phyloP scores from a whole-genome alignment of 2,888 invertebrate species.

The Drosophila recens region DNA sequence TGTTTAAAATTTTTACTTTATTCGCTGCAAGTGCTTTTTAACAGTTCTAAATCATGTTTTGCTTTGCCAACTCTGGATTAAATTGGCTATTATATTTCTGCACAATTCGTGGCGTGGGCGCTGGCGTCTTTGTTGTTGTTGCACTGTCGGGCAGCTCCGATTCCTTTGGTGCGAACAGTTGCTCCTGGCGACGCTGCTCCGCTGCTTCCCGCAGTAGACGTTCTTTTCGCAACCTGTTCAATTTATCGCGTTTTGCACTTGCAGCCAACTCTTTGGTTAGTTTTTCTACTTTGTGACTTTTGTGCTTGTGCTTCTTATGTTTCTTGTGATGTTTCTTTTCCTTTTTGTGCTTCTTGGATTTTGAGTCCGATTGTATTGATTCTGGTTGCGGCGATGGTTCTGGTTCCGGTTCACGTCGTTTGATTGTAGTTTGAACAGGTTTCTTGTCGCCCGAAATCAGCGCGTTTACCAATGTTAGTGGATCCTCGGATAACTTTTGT shows the following conservation, averaged over 20 bases:
- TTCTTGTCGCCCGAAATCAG: slow-evolving; percentile 65
- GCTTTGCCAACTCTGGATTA: slow-evolving; percentile 95
- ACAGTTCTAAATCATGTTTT: slow-evolving; percentile 86
- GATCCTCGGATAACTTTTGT: slow-evolving; percentile 90
- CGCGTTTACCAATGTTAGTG: slow-evolving; percentile 89
- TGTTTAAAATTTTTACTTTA: neutral
- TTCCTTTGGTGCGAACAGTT: slow-evolving; percentile 89
- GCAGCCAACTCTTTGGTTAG: slow-evolving; percentile 16
- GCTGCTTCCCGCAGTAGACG: slow-evolving; percentile 92
- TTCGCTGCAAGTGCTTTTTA: neutral
- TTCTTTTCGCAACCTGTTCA: slow-evolving; percentile 76
- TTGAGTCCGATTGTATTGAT: neutral
- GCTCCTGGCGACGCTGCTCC: slow-evolving; percentile 90
- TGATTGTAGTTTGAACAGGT: slow-evolving; percentile 8
- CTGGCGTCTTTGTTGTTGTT: slow-evolving; percentile 43
- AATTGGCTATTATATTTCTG: slow-evolving; percentile 98
- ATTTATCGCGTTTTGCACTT: slow-evolving; percentile 77
- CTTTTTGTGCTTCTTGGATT: slow-evolving; percentile 30
- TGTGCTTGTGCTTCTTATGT: slow-evolving; percentile 66
- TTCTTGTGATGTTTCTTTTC: slow-evolving; percentile 47
- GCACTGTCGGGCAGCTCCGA: slow-evolving; percentile 38
- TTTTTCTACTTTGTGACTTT: slow-evolving; percentile 44
- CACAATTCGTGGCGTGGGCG: slow-evolving; percentile 84
- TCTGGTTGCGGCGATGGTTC: neutral
- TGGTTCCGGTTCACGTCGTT: slow-evolving; percentile 9